Evolutionary conservation across 1,140 invertebrate species (phyloP).

Genomic region (Proctacanthus coquilletti): DNA sequence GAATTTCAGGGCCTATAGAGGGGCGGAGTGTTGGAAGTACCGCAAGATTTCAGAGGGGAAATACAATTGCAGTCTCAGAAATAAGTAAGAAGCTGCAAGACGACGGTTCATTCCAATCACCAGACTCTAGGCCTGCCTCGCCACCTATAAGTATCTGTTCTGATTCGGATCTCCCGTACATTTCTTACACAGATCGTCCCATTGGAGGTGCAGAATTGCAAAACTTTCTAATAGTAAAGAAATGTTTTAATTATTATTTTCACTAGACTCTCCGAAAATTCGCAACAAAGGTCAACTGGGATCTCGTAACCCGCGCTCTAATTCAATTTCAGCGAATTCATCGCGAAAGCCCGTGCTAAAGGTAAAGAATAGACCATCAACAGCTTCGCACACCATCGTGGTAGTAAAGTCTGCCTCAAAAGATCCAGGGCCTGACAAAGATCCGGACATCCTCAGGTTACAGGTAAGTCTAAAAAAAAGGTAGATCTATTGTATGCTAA

Average conservation of each 20-base stretch:
- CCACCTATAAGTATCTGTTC: constrained; percentile 77
- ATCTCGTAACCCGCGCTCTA: constrained; percentile 8
- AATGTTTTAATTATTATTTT: constrained; percentile 1
- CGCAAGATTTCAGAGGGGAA: constrained; percentile 33
- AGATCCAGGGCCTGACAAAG: constrained; percentile 47
- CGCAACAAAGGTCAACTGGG: constrained; percentile 37
- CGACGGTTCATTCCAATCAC: constrained; percentile 25
- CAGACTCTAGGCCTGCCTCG: constrained; percentile 49
- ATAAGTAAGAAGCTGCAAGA: constrained; percentile 8
- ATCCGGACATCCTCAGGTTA: constrained; percentile 64
- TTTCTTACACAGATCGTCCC: constrained; percentile 84
- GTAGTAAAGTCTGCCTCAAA: constrained; percentile 61
- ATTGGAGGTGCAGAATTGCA: constrained; percentile 48
- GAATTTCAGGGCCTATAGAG: constrained; percentile 9
- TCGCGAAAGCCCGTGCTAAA: constrained; percentile 1
- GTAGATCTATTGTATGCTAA: too few relatives aligned
- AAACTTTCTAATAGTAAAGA: constrained; percentile 1
- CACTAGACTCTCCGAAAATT: constrained; percentile 55
- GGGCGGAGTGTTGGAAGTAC: constrained; percentile 16
- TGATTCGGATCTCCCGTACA: constrained; percentile 82
- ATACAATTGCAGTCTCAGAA: constrained; percentile 37
- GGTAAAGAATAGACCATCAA: constrained; percentile 16
- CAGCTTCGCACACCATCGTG: constrained; percentile 52
- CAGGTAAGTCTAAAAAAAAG: constrained; percentile 33
- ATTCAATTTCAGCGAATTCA: constrained; percentile 1